A percentile compares a stretch with the other conserved stretches of the same genome.
Evolutionary conservation across 2,888 invertebrate genomes (phyloP).

Genomic region (Scaptomyza reducta): DNA sequence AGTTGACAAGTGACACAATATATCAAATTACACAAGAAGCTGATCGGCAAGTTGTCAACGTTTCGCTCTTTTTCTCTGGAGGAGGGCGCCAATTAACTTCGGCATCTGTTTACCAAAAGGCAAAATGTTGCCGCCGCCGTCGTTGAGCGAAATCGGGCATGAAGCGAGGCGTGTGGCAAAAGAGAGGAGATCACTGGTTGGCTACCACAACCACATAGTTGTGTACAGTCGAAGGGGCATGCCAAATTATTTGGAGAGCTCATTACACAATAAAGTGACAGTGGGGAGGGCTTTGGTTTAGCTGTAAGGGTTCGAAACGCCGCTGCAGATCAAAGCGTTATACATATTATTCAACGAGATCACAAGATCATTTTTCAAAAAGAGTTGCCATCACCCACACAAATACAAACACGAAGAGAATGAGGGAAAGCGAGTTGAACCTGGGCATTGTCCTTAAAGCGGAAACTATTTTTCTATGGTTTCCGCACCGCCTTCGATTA

Average conservation of each 20-base stretch:
- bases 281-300: constrained; percentile 20
- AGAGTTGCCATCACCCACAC: constrained; percentile 14
- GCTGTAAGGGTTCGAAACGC: neutral
- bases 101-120: constrained; percentile 76
- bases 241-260: constrained; percentile 81
- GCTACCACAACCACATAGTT: neutral
- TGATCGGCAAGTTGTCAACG: constrained; percentile 79
- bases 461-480: constrained; percentile 57
- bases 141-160: constrained; percentile 64
- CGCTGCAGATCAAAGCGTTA: constrained; percentile 52
- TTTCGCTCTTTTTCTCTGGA: constrained; percentile 12
- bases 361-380: constrained; percentile 77
- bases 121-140: constrained; percentile 46
- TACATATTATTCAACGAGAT: constrained; percentile 74
- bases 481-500: constrained; percentile 50
- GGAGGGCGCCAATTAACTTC: constrained; percentile 80
- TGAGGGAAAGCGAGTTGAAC: constrained; percentile 8
- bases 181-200: constrained; percentile 26
- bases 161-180: constrained; percentile 77
- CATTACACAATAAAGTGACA: constrained; percentile 78
- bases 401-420: neutral
- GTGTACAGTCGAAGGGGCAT: constrained; percentile 36
- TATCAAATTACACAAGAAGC: constrained; percentile 80
- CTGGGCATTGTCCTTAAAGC: constrained; percentile 38
- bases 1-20: constrained; percentile 80